Evolutionary conservation across 1,140 invertebrate species (phyloP).

Genomic region (Nixonia krombeini): DNA sequence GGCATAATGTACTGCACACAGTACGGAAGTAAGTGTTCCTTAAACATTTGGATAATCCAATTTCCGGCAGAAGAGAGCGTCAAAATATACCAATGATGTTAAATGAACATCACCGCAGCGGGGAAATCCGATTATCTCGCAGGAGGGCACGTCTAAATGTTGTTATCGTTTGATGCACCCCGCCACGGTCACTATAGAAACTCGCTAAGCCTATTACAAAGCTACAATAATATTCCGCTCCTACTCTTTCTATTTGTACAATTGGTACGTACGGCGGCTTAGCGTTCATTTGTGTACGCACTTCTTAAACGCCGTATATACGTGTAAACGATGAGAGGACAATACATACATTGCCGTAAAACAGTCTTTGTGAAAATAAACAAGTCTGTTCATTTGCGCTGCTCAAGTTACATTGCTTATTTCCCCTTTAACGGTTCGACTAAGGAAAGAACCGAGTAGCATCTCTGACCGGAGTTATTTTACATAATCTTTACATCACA

Average conservation of each 20-base stretch:
- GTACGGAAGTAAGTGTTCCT: slow-evolving; percentile 45
- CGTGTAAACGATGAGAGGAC: too few relatives aligned
- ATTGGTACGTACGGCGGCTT: slow-evolving; percentile 37
- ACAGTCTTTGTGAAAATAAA: too few relatives aligned
- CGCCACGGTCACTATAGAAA: slow-evolving; percentile 28
- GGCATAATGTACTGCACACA: too few relatives aligned
- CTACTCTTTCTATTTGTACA: slow-evolving; percentile 48
- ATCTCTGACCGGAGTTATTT: too few relatives aligned
- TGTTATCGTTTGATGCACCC: slow-evolving; percentile 37
- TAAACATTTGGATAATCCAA: slow-evolving; percentile 58
- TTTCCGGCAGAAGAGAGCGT: slow-evolving; percentile 31
- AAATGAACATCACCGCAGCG: slow-evolving; percentile 65
- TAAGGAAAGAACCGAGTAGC: too few relatives aligned
- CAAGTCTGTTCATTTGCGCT: too few relatives aligned
- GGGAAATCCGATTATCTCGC: slow-evolving; percentile 63
- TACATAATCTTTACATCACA: too few relatives aligned
- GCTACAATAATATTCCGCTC: slow-evolving; percentile 63
- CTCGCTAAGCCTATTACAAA: slow-evolving; percentile 61
- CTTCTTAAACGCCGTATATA: slow-evolving; percentile 10
- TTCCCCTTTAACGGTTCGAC: too few relatives aligned
- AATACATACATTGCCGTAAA: too few relatives aligned
- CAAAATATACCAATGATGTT: slow-evolving; percentile 63
- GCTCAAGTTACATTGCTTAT: too few relatives aligned
- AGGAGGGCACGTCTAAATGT: slow-evolving; percentile 47
- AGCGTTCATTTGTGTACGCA: slow-evolving; percentile 15